Conservation (phyloP, 2,113 vertebrate genomes). For the Tachycineta bicolor region DNA sequence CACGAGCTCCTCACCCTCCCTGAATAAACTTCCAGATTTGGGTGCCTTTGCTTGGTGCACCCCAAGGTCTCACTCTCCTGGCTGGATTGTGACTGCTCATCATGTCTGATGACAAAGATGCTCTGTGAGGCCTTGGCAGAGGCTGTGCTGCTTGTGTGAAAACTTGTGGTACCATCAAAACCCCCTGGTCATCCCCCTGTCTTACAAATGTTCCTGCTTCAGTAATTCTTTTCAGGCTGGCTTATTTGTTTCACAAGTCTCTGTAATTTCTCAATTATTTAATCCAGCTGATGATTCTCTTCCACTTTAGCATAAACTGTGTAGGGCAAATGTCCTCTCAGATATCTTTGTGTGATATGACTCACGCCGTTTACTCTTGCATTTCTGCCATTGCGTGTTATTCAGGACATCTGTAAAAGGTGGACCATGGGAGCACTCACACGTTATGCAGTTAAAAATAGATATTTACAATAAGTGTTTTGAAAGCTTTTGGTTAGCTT, state of each 20-base stretch:
- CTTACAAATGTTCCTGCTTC: background rate
- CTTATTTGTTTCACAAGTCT: background rate
- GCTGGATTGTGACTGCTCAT: background rate
- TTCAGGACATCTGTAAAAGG: background rate
- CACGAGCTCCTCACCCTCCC: accelerated
- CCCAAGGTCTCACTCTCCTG: background rate
- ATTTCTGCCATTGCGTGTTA: background rate
- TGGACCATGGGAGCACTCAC: background rate
- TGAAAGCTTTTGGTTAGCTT: background rate
- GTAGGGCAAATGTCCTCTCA: background rate
- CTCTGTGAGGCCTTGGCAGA: background rate
- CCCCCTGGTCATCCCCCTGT: background rate
- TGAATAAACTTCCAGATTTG: accelerated
- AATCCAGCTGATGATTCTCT: background rate
- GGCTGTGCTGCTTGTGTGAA: background rate
- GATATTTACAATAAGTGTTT: background rate
- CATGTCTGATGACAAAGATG: accelerated
- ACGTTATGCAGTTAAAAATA: background rate
- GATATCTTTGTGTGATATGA: background rate
- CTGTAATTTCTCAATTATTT: background rate
- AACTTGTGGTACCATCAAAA: background rate
- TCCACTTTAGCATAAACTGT: background rate
- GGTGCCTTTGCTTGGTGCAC: background rate
- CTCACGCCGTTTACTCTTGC: background rate
- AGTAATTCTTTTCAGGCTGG: background rate